A percentile compares a stretch with the other conserved stretches of the same genome.
Evolutionary conservation across 2,888 invertebrate species (phyloP).

Genomic region (Bimastos eiseni): DNA sequence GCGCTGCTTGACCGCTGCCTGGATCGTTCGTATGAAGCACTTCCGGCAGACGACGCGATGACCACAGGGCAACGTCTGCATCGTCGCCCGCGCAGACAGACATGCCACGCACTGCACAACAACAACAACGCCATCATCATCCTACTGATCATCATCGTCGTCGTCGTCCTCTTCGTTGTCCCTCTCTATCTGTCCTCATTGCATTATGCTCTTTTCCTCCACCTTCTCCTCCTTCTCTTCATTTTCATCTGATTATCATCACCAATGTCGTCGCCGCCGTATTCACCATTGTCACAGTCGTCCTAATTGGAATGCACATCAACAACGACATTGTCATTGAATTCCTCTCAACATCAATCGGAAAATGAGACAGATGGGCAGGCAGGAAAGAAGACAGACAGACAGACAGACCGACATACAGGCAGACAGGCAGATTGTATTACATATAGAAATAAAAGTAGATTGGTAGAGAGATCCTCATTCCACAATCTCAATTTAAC

Average conservation of each 20-base stretch:
- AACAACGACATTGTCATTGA: not conserved
- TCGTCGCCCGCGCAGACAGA: constrained; percentile 91
- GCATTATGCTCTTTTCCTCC: too few relatives aligned
- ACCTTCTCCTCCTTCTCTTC: not conserved
- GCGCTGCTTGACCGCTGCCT: constrained; percentile 91
- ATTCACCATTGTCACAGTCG: not conserved
- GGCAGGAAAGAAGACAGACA: too few relatives aligned
- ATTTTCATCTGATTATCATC: not conserved
- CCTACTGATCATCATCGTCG: not conserved
- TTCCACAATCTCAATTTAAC: too few relatives aligned
- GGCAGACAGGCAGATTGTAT: too few relatives aligned
- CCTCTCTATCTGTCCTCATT: not conserved
- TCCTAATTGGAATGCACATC: not conserved
- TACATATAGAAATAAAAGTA: too few relatives aligned
- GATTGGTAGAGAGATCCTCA: too few relatives aligned
- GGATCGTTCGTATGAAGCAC: constrained; percentile 96
- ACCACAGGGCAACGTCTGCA: constrained; percentile 95
- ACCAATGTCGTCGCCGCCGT: not conserved
- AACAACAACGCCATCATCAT: constrained; percentile 26
- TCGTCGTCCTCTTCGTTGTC: not conserved
- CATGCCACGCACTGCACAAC: constrained; percentile 86
- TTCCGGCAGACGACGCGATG: constrained; percentile 90
- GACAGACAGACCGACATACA: too few relatives aligned
- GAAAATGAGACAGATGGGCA: not conserved
- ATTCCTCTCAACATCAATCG: not conserved